phyloP scores from a whole-genome alignment of 2,888 invertebrate species.

The Andrena flavipes region DNA sequence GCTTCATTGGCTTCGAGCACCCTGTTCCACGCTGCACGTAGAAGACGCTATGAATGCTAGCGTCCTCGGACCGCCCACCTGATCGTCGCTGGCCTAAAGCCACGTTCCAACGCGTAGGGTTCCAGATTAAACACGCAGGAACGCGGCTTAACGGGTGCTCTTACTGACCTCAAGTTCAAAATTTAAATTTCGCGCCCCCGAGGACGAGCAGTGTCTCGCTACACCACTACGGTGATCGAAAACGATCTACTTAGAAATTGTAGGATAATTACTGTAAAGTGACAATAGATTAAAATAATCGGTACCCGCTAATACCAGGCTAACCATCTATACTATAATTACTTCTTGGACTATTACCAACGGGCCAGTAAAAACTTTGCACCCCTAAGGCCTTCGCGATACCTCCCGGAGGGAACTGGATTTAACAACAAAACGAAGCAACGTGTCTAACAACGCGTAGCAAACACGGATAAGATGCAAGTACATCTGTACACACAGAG shows the following conservation, averaged over 20 bases:
- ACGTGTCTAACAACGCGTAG: slow-evolving; percentile 27
- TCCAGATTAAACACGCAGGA: neutral
- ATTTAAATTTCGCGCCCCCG: neutral
- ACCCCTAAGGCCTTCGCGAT: slow-evolving; percentile 48
- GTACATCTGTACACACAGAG: slow-evolving; percentile 39
- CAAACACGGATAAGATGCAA: slow-evolving; percentile 36
- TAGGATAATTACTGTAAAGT: neutral
- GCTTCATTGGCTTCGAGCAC: no score
- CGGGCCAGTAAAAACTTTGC: slow-evolving; percentile 43
- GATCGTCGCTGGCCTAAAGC: neutral
- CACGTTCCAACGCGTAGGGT: neutral
- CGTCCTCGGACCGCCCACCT: no score
- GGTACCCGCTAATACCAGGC: slow-evolving; percentile 20
- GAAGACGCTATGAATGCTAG: no score
- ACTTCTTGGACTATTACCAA: slow-evolving; percentile 49
- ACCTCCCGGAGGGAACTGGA: slow-evolving; percentile 29
- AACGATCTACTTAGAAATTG: no score
- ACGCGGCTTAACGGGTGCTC: neutral
- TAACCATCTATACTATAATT: slow-evolving; percentile 35
- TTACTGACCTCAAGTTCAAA: neutral
- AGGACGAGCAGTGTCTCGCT: neutral
- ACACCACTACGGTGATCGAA: neutral
- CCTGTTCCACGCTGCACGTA: no score
- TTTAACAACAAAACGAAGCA: slow-evolving; percentile 52
- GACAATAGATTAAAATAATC: slow-evolving; percentile 17